Percentiles rank a stretch among this genome's conserved stretches.
Evolutionary conservation across 2,888 invertebrate genomes (phyloP).

Genomic region (Nephrotoma appendiculata): DNA sequence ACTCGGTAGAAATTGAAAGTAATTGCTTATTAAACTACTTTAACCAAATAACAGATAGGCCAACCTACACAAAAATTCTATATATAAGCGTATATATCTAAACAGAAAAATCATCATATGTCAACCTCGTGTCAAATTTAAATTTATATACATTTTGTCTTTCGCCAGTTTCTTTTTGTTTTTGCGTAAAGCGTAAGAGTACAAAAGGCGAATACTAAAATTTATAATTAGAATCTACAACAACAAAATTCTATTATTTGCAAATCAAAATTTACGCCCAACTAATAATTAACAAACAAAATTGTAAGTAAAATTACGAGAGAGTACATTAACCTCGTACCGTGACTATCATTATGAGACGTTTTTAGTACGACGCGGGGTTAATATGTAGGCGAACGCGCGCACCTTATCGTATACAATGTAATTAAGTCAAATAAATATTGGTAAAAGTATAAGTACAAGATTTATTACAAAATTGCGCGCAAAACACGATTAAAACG

Average conservation of each 20-base stretch:
- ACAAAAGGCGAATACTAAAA: not conserved
- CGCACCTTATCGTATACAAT: not conserved
- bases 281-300: not conserved
- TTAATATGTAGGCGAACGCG: not conserved
- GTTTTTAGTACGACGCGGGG: not conserved
- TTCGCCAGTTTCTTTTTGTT: not conserved
- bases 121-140: not conserved
- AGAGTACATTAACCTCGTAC: not conserved
- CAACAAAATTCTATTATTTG: not conserved
- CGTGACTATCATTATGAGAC: not conserved
- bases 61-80: not conserved
- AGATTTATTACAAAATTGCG: not conserved
- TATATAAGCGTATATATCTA: not conserved
- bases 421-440: not conserved
- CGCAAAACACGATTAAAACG: not conserved
- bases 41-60: not conserved
- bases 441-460: not conserved
- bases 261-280: not conserved
- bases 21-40: no score
- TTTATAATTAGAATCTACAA: not conserved
- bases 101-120: not conserved
- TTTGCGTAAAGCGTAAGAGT: not conserved
- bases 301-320: not conserved
- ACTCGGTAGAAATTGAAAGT: no score
- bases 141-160: not conserved